A percentile compares a stretch with the other conserved stretches of the same genome.
Conservation (phyloP, 2,888 invertebrate genomes). For the Stenchaetothrips biformis region DNA sequence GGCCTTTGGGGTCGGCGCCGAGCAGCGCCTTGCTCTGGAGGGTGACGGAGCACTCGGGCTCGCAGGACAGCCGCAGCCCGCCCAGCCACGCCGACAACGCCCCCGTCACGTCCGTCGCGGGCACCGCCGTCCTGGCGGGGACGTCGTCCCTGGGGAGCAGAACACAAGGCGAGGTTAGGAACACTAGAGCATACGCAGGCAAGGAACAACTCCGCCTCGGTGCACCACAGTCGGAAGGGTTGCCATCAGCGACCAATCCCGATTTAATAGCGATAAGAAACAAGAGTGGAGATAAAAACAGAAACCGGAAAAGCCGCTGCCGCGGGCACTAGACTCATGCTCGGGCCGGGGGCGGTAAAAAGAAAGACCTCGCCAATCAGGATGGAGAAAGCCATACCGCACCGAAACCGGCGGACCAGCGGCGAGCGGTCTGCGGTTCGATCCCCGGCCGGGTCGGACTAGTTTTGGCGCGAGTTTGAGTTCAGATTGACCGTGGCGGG, state of each 20-base stretch:
- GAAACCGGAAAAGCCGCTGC: not conserved
- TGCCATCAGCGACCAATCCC: too few relatives aligned
- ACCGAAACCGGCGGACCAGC: too few relatives aligned
- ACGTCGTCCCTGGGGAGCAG: not conserved
- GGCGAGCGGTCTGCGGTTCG: too few relatives aligned
- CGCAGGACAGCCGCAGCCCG: slow-evolving; percentile 9
- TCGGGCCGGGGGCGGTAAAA: too few relatives aligned
- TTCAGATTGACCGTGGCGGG: not conserved
- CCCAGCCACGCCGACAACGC: slow-evolving; percentile 7
- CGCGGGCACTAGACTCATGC: too few relatives aligned
- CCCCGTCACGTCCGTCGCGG: not conserved
- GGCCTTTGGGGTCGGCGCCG: not conserved
- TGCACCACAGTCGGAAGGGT: too few relatives aligned
- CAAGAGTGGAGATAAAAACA: not conserved
- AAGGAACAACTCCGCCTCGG: too few relatives aligned
- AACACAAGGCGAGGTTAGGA: not conserved
- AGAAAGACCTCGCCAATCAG: too few relatives aligned
- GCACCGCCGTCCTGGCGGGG: not conserved
- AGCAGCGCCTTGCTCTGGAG: slow-evolving; percentile 14
- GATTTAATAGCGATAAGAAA: not conserved
- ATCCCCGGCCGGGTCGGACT: too few relatives aligned
- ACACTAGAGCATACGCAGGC: not conserved
- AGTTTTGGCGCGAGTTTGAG: not conserved
- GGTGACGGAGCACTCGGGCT: slow-evolving; percentile 11
- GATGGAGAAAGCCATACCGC: too few relatives aligned